Percentiles rank a stretch among this genome's conserved stretches.
phyloP scores from a whole-genome alignment of 2,113 vertebrate genomes.

The Phasianus colchicus region DNA sequence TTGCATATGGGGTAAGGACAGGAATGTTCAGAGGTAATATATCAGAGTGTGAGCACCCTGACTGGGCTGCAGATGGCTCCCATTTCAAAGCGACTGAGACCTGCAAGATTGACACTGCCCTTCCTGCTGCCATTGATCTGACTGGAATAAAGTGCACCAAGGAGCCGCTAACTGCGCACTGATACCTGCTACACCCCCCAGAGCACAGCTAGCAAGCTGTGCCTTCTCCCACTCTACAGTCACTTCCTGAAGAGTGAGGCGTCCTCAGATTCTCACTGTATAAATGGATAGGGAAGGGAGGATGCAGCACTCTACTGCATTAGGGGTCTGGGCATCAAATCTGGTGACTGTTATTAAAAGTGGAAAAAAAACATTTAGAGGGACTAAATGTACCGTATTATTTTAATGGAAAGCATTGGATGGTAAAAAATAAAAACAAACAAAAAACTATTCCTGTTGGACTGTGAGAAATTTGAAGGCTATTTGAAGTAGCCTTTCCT shows the following conservation, averaged over 20 bases:
- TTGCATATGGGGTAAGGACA: not conserved
- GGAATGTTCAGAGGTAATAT: not conserved
- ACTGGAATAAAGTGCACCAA: not conserved
- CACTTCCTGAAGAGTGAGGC: not conserved
- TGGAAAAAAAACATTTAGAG: not conserved
- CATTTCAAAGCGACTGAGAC: not conserved
- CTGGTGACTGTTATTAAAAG: not conserved
- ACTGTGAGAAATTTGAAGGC: not conserved
- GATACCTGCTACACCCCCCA: not conserved
- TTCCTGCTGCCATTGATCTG: too few species aligned
- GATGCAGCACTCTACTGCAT: too few species aligned
- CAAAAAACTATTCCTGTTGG: not conserved
- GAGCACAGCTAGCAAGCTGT: not conserved
- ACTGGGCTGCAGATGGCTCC: not conserved
- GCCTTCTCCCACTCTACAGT: not conserved
- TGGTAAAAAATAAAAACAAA: not conserved
- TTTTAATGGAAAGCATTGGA: not conserved
- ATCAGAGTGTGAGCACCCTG: not conserved
- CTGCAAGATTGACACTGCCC: not conserved
- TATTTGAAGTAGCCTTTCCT: not conserved
- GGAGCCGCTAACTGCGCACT: not conserved
- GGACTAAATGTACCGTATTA: not conserved
- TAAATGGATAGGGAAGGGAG: not conserved
- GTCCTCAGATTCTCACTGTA: not conserved
- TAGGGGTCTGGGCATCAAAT: not conserved